phyloP scores from a whole-genome alignment of 2,797 vertebrate genomes.

The Gallinago solitaria region DNA sequence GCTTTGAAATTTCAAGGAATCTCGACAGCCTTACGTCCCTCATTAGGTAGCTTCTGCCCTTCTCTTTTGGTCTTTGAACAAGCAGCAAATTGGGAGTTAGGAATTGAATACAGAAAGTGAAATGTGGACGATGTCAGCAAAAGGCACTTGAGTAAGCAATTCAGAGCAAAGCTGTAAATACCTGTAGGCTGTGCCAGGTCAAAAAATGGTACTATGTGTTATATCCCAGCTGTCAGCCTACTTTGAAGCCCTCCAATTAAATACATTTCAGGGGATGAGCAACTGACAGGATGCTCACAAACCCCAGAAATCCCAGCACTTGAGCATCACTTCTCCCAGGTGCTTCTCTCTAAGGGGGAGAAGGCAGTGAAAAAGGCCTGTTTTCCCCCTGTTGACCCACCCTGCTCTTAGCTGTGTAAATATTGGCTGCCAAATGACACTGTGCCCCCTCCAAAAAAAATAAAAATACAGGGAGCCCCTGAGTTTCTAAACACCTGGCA shows the following conservation, averaged over 20 bases:
- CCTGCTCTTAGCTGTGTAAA: neutral
- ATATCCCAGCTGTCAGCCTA: neutral
- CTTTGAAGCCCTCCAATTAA: neutral
- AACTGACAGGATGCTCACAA: neutral
- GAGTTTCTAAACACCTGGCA: neutral
- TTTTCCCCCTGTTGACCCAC: neutral
- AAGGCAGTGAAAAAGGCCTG: neutral
- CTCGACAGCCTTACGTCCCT: neutral
- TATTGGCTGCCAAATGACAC: neutral
- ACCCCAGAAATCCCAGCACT: neutral
- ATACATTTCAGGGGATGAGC: neutral
- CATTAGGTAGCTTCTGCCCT: neutral
- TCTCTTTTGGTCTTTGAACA: neutral
- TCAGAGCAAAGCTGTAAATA: neutral
- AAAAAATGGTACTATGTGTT: neutral
- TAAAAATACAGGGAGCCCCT: neutral
- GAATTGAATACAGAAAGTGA: neutral
- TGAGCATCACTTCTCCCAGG: neutral
- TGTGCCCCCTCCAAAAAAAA: no score
- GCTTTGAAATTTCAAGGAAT: neutral
- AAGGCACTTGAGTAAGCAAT: neutral
- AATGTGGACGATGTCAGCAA: neutral
- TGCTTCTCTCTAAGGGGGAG: neutral
- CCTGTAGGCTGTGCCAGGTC: neutral
- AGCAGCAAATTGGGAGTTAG: neutral